Base-by-base conservation (phyloP, 2,113 vertebrate species). In the Pholis gunnellus region DNA sequence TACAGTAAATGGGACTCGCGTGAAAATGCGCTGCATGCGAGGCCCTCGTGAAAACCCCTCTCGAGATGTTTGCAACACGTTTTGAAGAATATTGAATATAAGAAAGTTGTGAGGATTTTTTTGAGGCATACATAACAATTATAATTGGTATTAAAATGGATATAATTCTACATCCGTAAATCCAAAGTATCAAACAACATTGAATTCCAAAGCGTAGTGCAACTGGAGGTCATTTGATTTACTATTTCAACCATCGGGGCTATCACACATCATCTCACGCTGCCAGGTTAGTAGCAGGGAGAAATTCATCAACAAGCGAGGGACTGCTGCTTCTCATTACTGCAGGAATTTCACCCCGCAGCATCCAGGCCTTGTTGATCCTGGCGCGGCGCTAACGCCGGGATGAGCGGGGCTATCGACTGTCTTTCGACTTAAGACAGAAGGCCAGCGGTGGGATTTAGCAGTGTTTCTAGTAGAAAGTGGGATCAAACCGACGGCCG, bases 271-370 rank as follows among this genome's bases (percentile, higher is more conserved):
- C 48, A 54, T 82, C 78, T 44, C 40, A 61, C 13, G 20, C 56
- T 69, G 40, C 68, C 77, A 85, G 76, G 84, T 84, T 75, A 82
- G 76, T 73, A 79, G 79, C 72, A 71, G 44, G 20, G 50, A 89
- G 67, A 83, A 74, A 91, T 70, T 81, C 50, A 89, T 90, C 79
- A 79, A 50, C 73, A 75, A 25, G 75, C 72, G 84, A 36, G 14
- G 31, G 31, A 84, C 78, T 73, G 66, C 90, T 92, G 93, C 65
- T 89, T 92, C 84, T 87, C 68, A 92, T 94, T 91, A 92, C 66
- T 69, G 63, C 72, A 83, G 86, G 88, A 93, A 93, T 91, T 88
- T 85, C 69, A 74, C 61, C 84, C 82, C 54, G 75, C 77, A 88
- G 87, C 75, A 83, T 89, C 72, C 83, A 85, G 85, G 81, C 75